A percentile compares a stretch with the other conserved stretches of the same genome.
phyloP scores from a whole-genome alignment of 2,113 vertebrate species.

The Lophotis ruficrista region DNA sequence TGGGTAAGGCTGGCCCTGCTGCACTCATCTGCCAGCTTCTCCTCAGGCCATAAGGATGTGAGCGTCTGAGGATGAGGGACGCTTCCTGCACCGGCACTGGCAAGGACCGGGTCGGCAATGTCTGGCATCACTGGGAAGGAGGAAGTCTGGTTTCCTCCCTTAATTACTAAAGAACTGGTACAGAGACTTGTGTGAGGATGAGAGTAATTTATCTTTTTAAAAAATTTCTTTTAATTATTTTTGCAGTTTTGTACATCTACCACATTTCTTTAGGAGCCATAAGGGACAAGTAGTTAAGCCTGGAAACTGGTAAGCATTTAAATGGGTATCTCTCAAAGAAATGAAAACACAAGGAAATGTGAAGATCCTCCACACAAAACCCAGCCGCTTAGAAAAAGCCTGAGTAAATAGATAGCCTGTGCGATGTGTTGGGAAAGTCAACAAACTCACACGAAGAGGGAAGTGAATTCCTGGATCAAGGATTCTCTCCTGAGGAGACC shows the following conservation, averaged over 20 bases:
- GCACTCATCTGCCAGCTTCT: constrained; percentile 66
- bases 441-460: constrained; percentile 1
- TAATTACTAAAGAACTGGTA: constrained; percentile 55
- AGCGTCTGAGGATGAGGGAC: constrained; percentile 6
- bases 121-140: constrained; percentile 56
- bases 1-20: constrained; percentile 24
- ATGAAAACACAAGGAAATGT: not conserved
- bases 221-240: not conserved
- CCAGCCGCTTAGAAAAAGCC: not conserved
- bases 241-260: not conserved
- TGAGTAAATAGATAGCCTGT: constrained; percentile 49
- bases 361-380: not conserved
- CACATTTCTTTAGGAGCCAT: not conserved
- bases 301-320: not conserved
- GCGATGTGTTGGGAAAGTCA: constrained; percentile 40
- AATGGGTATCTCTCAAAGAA: not conserved
- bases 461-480: constrained; percentile 35
- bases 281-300: not conserved
- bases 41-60: constrained; percentile 56
- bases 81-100: constrained; percentile 51
- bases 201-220: not conserved
- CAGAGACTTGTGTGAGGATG: not conserved
- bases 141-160: constrained; percentile 76
- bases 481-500: constrained; percentile 24
- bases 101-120: not conserved